These are phyloP conservation scores for Crocallis elinguaria DNA, from an alignment of 2,888 invertebrate genomes.

Conservation along the genomic window DNA sequence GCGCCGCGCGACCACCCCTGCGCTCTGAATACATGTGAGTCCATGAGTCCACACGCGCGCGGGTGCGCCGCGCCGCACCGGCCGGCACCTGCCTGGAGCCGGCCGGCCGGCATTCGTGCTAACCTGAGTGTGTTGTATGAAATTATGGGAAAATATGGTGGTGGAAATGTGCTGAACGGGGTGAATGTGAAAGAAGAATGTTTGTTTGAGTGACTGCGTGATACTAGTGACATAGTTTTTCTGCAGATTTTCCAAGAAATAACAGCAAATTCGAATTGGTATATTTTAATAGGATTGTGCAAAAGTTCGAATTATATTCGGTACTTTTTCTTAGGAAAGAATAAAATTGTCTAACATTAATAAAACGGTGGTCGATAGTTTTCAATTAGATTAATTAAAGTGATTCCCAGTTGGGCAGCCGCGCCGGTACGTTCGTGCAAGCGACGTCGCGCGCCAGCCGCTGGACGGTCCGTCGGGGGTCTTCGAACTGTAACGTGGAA, in stretches of 20 bases:
- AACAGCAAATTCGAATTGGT: background rate
- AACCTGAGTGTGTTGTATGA: slow-evolving; percentile 54
- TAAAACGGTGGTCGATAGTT: slow-evolving; percentile 44
- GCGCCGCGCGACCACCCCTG: slow-evolving; percentile 62
- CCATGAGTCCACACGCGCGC: slow-evolving; percentile 42
- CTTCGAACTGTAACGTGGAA: slow-evolving; percentile 77
- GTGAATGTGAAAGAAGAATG: slow-evolving; percentile 26
- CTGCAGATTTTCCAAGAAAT: slow-evolving; percentile 20
- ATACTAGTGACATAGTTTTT: slow-evolving; percentile 15
- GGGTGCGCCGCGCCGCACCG: slow-evolving; percentile 23
- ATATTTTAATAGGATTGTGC: slow-evolving; percentile 8
- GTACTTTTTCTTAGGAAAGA: too few relatives aligned
- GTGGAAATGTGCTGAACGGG: slow-evolving; percentile 23
- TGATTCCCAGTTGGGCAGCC: slow-evolving; percentile 42
- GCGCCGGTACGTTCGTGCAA: background rate
- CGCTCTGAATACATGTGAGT: slow-evolving; percentile 76
- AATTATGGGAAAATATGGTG: slow-evolving; percentile 22
- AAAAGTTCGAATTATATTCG: background rate
- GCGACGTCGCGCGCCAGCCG: slow-evolving; percentile 14
- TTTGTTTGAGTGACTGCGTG: slow-evolving; percentile 16
- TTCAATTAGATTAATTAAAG: slow-evolving; percentile 74
- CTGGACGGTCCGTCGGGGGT: slow-evolving; percentile 51
- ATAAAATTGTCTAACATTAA: background rate
- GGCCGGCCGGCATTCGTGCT: slow-evolving; percentile 75
- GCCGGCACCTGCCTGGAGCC: slow-evolving; percentile 40